phyloP scores from a whole-genome alignment of 2,797 vertebrate species.

The Momotus momota region DNA sequence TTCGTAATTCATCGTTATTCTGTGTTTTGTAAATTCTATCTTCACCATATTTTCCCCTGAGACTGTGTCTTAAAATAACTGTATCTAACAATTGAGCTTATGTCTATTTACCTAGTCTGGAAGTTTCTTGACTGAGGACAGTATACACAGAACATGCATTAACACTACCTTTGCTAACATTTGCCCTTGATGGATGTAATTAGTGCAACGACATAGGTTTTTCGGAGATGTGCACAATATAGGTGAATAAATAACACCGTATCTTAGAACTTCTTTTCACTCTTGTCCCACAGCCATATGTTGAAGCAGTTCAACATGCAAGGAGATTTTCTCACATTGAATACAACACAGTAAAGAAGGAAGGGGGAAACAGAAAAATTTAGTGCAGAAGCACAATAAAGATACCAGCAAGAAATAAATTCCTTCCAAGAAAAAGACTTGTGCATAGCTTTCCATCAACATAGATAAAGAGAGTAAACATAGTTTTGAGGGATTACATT shows the following conservation, averaged over 20 bases:
- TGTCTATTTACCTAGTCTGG: neutral
- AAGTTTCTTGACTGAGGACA: neutral
- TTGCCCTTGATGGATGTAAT: neutral
- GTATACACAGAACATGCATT: neutral
- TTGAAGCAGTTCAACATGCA: neutral
- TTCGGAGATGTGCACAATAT: neutral
- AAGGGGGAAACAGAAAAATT: neutral
- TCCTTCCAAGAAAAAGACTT: neutral
- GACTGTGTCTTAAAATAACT: neutral
- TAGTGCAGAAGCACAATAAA: neutral
- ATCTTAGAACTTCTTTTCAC: neutral
- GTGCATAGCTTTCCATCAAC: neutral
- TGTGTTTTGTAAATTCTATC: neutral
- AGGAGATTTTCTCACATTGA: neutral
- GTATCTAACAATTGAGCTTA: neutral
- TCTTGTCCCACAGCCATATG: neutral
- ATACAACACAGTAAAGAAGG: neutral
- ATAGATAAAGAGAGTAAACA: neutral
- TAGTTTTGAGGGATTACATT: neutral
- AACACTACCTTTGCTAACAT: neutral
- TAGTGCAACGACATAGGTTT: neutral
- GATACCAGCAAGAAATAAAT: accelerated
- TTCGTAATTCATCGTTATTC: neutral
- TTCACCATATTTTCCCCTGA: neutral
- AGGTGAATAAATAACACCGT: neutral